Evolutionary conservation across 1,140 invertebrate genomes (phyloP).

Genomic region (Brachionus asplanchnoidis): DNA sequence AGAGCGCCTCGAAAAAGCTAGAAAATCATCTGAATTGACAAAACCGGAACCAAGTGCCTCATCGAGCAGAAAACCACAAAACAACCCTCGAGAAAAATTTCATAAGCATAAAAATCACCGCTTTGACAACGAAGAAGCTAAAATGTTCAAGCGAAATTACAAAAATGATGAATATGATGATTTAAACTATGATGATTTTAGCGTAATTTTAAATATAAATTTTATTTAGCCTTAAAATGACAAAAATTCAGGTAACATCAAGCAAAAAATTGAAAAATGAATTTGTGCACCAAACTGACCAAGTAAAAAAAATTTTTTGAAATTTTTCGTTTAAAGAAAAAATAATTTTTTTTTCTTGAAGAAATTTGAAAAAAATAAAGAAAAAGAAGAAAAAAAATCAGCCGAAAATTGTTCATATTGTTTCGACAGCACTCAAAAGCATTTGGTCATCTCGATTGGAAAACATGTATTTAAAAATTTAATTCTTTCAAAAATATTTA

Average conservation of each 20-base stretch:
- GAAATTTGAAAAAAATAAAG: conserved; percentile 58
- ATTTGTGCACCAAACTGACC: neutral
- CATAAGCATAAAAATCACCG: neutral
- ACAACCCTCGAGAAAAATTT: neutral
- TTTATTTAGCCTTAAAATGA: neutral
- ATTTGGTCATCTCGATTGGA: conserved; percentile 77
- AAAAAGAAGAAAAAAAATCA: conserved; percentile 65
- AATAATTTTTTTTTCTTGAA: conserved; percentile 28
- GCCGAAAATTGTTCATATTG: conserved; percentile 77
- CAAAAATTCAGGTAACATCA: neutral
- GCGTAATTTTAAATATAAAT: neutral
- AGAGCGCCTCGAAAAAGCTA: conserved; percentile 10
- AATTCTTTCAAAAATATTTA: neutral
- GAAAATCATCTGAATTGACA: neutral
- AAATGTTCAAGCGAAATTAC: conserved; percentile 22
- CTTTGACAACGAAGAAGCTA: neutral
- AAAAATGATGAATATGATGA: conserved; percentile 39
- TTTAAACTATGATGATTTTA: neutral
- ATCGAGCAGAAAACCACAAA: neutral
- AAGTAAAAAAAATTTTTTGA: neutral
- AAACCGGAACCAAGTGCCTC: neutral
- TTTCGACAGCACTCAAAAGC: conserved; percentile 75
- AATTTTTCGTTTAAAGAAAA: neutral
- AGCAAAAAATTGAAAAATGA: neutral
- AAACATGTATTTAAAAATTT: conserved; percentile 47